phyloP scores from a whole-genome alignment of 2,888 invertebrate genomes.

The Syrista parreyssii region DNA sequence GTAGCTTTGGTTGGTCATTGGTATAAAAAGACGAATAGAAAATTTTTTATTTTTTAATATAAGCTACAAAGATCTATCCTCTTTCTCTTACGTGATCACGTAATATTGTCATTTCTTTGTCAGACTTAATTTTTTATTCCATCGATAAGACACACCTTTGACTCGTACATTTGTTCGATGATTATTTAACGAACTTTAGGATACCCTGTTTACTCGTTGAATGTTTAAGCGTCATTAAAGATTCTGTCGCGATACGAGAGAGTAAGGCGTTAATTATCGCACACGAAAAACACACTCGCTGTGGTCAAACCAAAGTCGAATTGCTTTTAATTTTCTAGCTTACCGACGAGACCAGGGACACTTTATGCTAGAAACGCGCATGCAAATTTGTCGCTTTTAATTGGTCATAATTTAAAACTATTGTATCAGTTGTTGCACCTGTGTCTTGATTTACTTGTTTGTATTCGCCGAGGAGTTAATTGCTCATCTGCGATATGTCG shows the following conservation, averaged over 20 bases:
- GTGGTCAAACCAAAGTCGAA: slow-evolving; percentile 27
- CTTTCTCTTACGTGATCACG: background rate
- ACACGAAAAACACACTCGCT: slow-evolving; percentile 21
- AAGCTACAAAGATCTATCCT: no score
- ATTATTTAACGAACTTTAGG: slow-evolving; percentile 14
- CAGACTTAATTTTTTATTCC: background rate
- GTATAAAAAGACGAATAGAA: background rate
- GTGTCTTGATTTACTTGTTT: no score
- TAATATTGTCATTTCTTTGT: background rate
- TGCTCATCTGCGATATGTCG: background rate
- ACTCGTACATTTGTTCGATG: background rate
- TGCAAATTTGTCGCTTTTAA: background rate
- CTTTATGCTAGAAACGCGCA: background rate
- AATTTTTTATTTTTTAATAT: background rate
- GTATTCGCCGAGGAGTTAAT: background rate
- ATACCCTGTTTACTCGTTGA: background rate
- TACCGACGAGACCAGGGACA: background rate
- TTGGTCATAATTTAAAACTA: background rate
- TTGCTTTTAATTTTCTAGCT: background rate
- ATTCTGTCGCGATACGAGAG: background rate
- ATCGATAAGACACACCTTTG: background rate
- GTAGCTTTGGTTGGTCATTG: background rate
- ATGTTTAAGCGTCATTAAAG: background rate
- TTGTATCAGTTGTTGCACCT: no score
- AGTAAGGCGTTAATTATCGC: background rate